Evolutionary conservation across 2,797 vertebrate species (phyloP).

Genomic region (Ciconia nigra): DNA sequence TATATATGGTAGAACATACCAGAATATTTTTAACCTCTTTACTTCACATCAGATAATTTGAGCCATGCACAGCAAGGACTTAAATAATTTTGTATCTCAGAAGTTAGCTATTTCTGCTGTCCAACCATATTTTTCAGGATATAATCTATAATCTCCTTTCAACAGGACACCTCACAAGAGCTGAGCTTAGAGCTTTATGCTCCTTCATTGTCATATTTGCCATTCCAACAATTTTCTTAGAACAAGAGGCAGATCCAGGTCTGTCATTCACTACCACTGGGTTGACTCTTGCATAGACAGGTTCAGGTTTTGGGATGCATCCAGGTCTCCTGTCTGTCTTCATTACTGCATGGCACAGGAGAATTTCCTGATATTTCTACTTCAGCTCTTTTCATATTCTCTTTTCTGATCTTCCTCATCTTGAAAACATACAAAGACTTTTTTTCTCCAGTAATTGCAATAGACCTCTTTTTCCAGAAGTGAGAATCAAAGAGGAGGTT

Average conservation of each 20-base stretch:
- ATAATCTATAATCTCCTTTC: background rate
- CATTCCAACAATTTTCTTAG: background rate
- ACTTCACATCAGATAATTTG: background rate
- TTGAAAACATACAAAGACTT: background rate
- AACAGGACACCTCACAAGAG: background rate
- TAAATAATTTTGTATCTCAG: background rate
- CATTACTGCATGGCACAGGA: background rate
- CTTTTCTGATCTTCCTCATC: background rate
- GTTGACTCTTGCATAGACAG: background rate
- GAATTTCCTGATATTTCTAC: background rate
- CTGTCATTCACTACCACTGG: background rate
- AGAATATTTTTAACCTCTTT: background rate
- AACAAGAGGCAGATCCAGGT: background rate
- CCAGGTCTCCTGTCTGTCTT: background rate
- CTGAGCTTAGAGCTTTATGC: background rate
- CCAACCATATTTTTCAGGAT: background rate
- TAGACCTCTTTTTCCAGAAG: background rate
- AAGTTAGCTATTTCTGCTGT: background rate
- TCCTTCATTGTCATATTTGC: background rate
- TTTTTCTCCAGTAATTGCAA: background rate
- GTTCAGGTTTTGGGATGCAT: background rate
- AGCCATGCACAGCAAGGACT: background rate
- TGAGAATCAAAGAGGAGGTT: conserved; percentile 21
- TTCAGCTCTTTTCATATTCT: background rate
- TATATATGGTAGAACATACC: background rate